Base-by-base conservation (phyloP, 2,797 vertebrate genomes). In the Cottoperca gobio region DNA sequence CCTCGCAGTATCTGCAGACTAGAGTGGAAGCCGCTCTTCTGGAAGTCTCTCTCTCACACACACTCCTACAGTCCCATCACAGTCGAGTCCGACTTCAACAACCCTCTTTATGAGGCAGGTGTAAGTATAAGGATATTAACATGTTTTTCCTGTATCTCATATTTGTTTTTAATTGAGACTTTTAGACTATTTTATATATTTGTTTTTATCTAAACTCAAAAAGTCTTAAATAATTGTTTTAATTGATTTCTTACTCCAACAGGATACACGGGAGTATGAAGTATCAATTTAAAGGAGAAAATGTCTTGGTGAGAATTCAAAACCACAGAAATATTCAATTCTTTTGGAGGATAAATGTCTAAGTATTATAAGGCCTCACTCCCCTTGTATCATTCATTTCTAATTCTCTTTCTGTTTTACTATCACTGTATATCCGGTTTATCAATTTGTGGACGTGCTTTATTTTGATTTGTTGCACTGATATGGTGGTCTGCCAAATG, bases 41-140 rank as follows among this genome's bases (percentile, higher is more conserved):
- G 97, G 93, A 97, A 97, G 86, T 96, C 97, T 24, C 95, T 97
- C 11, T 96, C 96, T 69, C 96, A 96, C 87, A 97, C 97, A 71
- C 97, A 97, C 88, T 97, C 97, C 60, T 98, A 98, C 91, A 97
- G 97, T 85, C 97, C 97, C 39, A 97, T 98, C 64, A 97, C 97
- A 2, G 97, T 97, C 62, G 97, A 98, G 89, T 97, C 97, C 0
- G 97, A 97, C 87, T 98, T 97, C 86, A 97, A 96, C 95, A 98
- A 98, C 86, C 97, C 97, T 48, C 95, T 98, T n/a, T 98, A 97
- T 72, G 97, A 98, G 93, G 97, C 96, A 28, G 97, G 96, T 95
- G 97, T 98, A 85, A 96, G 96, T 85, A 37, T 3, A 21, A 37
- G 4, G 17, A 6, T 17, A 3, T 55, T 57, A 11, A 23, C 31